Percentiles rank a stretch among this genome's conserved stretches.
Conservation (phyloP, 2,888 invertebrate species). For the Drosophila mercatorum region DNA sequence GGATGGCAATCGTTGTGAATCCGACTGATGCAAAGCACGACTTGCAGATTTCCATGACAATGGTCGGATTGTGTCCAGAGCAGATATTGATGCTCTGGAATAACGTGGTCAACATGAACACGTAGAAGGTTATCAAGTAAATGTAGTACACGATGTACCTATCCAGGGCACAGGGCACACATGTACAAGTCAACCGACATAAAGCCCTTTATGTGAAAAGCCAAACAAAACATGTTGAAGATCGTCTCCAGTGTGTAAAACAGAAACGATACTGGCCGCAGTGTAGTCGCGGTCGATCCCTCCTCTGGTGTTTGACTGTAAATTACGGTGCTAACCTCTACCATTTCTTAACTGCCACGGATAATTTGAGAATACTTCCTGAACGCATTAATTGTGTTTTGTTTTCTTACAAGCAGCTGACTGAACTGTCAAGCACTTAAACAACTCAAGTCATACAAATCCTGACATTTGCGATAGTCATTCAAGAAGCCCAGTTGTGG, state of each 20-base stretch:
- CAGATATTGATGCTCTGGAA: slow-evolving; percentile 53
- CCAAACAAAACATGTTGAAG: slow-evolving; percentile 48
- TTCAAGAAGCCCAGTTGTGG: too few relatives aligned
- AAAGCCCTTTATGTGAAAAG: slow-evolving; percentile 44
- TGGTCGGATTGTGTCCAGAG: slow-evolving; percentile 30
- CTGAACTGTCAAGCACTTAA: not conserved
- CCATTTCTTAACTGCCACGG: not conserved
- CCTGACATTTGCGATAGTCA: too few relatives aligned
- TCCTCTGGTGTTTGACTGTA: not conserved
- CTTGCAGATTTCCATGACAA: slow-evolving; percentile 37
- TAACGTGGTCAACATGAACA: slow-evolving; percentile 45
- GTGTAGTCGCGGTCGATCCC: not conserved
- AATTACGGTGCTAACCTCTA: not conserved
- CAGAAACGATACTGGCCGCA: slow-evolving; percentile 43
- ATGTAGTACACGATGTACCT: slow-evolving; percentile 9
- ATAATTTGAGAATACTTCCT: not conserved
- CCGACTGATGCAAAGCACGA: slow-evolving; percentile 8
- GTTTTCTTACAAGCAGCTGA: not conserved
- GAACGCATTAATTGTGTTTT: not conserved
- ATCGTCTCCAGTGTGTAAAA: slow-evolving; percentile 49
- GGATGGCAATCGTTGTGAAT: slow-evolving; percentile 34
- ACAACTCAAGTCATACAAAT: too few relatives aligned
- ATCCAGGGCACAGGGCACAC: not conserved
- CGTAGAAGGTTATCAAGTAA: slow-evolving; percentile 38
- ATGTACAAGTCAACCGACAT: slow-evolving; percentile 12